Conservation (phyloP, 2,888 invertebrate species). For the Abrostola tripartita region DNA sequence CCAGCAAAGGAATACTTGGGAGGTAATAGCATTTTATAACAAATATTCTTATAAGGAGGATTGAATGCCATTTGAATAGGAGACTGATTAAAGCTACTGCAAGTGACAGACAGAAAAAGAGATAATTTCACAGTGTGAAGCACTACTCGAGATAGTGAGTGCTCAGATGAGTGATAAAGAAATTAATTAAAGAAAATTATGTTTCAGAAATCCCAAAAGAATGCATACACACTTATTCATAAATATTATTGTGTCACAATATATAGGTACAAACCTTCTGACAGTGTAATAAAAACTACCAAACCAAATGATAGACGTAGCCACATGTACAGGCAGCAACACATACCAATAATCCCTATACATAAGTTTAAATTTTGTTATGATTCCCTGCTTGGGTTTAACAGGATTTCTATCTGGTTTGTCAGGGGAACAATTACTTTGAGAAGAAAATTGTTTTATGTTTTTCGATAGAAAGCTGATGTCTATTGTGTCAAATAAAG, state of each 20-base stretch:
- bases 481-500: slow-evolving; percentile 56
- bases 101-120: too few relatives aligned
- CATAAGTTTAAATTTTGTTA: slow-evolving; percentile 96
- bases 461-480: slow-evolving; percentile 51
- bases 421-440: slow-evolving; percentile 47
- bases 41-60: too few relatives aligned
- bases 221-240: neutral
- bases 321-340: slow-evolving; percentile 96
- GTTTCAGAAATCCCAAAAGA: too few relatives aligned
- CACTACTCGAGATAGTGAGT: too few relatives aligned
- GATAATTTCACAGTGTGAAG: too few relatives aligned
- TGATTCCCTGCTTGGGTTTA: slow-evolving; percentile 88
- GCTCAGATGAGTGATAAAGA: too few relatives aligned
- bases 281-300: slow-evolving; percentile 95
- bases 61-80: too few relatives aligned
- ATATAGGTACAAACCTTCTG: slow-evolving; percentile 90
- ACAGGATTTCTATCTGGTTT: slow-evolving; percentile 57
- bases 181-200: too few relatives aligned
- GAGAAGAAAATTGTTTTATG: slow-evolving; percentile 63
- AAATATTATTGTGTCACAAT: neutral
- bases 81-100: too few relatives aligned
- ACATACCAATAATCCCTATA: slow-evolving; percentile 99
- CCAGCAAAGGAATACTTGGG: too few relatives aligned
- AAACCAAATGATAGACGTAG: slow-evolving; percentile 96
- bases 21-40: too few relatives aligned